Conservation (phyloP, 2,888 invertebrate genomes). For the Napeogenes inachia region DNA sequence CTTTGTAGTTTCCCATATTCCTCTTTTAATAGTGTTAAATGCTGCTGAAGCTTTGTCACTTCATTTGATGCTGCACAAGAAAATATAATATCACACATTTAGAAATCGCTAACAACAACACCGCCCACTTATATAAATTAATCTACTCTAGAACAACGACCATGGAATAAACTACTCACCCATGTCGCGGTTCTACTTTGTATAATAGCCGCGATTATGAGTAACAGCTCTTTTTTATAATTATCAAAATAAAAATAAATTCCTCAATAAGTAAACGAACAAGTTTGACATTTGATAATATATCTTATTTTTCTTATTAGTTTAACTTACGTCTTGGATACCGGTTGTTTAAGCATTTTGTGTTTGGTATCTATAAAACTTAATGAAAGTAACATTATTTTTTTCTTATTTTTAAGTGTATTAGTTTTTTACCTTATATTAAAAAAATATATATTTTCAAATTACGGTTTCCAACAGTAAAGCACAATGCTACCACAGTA, state of each 20-base stretch:
- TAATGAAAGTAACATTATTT: background rate
- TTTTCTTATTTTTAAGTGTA: no score
- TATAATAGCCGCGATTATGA: constrained; percentile 34
- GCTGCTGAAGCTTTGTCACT: constrained; percentile 86
- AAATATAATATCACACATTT: constrained; percentile 43
- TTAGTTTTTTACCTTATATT: no score
- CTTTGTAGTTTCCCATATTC: constrained; percentile 94
- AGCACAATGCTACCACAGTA: background rate
- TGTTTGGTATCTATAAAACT: background rate
- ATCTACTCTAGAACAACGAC: constrained; percentile 40
- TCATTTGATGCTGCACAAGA: constrained; percentile 75
- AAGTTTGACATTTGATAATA: constrained; percentile 39
- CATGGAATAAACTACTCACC: constrained; percentile 54
- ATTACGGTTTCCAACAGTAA: no score
- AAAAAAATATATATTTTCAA: no score
- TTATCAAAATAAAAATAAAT: constrained; percentile 28
- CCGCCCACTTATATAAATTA: constrained; percentile 24
- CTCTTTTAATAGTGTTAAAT: constrained; percentile 89
- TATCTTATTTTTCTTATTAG: background rate
- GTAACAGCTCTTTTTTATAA: constrained; percentile 19
- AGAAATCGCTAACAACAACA: constrained; percentile 18
- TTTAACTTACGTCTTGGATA: background rate
- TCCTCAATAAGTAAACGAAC: constrained; percentile 38
- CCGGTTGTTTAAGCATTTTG: background rate
- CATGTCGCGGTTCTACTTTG: constrained; percentile 51